Conservation (phyloP, 1,140 invertebrate genomes). For the Ditylenchus dipsaci region DNA sequence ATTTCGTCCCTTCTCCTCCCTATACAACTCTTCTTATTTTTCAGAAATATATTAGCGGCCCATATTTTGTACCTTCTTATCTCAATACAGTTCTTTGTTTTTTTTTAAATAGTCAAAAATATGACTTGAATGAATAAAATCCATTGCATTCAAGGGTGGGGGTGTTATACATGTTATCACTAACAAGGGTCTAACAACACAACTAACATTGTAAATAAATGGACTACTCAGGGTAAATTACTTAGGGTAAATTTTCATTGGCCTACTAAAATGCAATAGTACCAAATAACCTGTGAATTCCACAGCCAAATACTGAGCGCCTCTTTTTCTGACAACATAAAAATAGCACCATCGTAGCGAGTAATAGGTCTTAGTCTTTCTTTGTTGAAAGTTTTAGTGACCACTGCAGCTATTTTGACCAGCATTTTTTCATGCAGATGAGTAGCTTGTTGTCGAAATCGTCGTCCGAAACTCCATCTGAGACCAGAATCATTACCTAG, state of each 20-base stretch:
- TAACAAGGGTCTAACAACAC: neutral
- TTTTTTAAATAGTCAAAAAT: no score
- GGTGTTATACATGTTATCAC: no score
- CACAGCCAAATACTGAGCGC: conserved; percentile 52
- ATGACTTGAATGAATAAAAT: no score
- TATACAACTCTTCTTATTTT: no score
- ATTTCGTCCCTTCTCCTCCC: no score
- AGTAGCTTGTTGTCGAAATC: conserved; percentile 49
- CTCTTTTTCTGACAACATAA: conserved; percentile 44
- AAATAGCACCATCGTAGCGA: conserved; percentile 50
- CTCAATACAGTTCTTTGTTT: no score
- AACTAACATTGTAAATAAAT: no score
- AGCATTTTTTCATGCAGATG: conserved; percentile 44
- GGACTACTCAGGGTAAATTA: neutral
- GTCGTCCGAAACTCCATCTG: conserved; percentile 50
- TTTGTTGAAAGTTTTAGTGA: conserved; percentile 49
- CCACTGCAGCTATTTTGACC: conserved; percentile 45
- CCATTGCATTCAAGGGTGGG: no score
- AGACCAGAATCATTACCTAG: conserved; percentile 47
- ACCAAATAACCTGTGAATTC: conserved; percentile 45
- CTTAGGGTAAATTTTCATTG: neutral
- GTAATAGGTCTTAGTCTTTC: conserved; percentile 47
- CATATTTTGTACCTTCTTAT: no score
- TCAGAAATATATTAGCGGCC: no score
- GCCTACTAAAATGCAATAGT: no score